A percentile compares a stretch with the other conserved stretches of the same genome.
Evolutionary conservation across 2,797 vertebrate species (phyloP).

Genomic region (Moxostoma hubbsi): DNA sequence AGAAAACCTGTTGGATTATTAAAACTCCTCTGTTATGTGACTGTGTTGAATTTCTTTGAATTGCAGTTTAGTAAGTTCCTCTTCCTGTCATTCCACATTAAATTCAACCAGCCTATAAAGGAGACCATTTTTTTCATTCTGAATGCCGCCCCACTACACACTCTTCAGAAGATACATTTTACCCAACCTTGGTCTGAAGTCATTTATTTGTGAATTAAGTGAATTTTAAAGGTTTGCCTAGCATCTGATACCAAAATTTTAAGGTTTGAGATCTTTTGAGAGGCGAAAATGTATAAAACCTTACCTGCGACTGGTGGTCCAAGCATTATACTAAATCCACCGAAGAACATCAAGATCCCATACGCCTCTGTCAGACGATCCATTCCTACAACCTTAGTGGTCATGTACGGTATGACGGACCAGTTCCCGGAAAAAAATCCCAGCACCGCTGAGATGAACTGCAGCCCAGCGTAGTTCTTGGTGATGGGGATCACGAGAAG

Average conservation of each 20-base stretch:
- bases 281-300: conserved; percentile 36
- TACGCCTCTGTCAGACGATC: conserved; percentile 85
- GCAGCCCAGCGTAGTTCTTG: conserved; percentile 79
- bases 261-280: neutral
- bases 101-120: too few relatives aligned
- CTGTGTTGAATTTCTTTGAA: too few relatives aligned
- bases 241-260: neutral
- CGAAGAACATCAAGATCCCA: conserved; percentile 89
- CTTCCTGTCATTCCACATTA: too few relatives aligned
- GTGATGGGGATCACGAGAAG: conserved; percentile 83
- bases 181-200: neutral
- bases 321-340: conserved; percentile 86
- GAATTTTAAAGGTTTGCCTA: neutral
- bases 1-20: too few relatives aligned
- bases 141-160: too few relatives aligned
- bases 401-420: conserved; percentile 87
- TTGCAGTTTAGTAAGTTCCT: too few relatives aligned
- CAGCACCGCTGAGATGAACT: conserved; percentile 79
- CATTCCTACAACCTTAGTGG: conserved; percentile 85
- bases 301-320: conserved; percentile 89
- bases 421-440: conserved; percentile 88
- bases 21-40: too few relatives aligned
- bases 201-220: neutral
- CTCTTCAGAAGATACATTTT: too few relatives aligned
- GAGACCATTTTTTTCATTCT: too few relatives aligned